A percentile compares a stretch with the other conserved stretches of the same genome.
Evolutionary conservation across 2,113 vertebrate species (phyloP).

Genomic region (Nesogale talazaci): DNA sequence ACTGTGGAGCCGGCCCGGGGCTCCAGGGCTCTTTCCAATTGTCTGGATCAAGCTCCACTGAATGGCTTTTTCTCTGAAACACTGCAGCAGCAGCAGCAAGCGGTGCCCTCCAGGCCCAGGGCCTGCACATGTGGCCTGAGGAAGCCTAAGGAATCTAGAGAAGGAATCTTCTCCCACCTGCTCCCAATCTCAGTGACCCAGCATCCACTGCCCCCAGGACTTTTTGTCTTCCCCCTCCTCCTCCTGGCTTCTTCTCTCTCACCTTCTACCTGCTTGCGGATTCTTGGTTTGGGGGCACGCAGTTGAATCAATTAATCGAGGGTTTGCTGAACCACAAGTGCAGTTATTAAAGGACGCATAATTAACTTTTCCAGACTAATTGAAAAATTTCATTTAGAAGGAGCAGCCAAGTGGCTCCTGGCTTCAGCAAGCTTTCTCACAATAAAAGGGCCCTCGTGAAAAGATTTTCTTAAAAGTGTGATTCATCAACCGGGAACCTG

Average conservation of each 20-base stretch:
- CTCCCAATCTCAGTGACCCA: not conserved
- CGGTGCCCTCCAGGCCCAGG: not conserved
- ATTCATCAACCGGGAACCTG: not conserved
- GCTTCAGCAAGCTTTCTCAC: slow-evolving; percentile 47
- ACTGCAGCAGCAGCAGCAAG: not conserved
- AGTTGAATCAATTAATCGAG: slow-evolving; percentile 76
- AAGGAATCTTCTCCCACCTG: not conserved
- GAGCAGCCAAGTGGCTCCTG: slow-evolving; percentile 68
- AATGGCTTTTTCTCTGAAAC: not conserved
- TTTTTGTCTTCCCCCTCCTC: not conserved
- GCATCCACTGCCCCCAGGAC: no score
- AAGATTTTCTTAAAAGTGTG: not conserved
- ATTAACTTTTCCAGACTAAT: slow-evolving; percentile 84
- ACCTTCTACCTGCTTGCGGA: slow-evolving; percentile 61
- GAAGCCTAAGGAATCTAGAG: not conserved
- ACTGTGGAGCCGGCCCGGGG: rapidly evolving
- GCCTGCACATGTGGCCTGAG: rapidly evolving
- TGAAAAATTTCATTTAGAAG: slow-evolving; percentile 81
- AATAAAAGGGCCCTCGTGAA: slow-evolving; percentile 46
- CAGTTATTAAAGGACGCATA: slow-evolving; percentile 81
- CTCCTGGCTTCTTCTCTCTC: not conserved
- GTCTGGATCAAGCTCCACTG: not conserved
- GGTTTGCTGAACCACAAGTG: slow-evolving; percentile 67
- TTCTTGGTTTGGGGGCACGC: slow-evolving; percentile 54
- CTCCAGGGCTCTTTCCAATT: not conserved